phyloP scores from a whole-genome alignment of 1,140 invertebrate genomes.

The Maniola jurtina region DNA sequence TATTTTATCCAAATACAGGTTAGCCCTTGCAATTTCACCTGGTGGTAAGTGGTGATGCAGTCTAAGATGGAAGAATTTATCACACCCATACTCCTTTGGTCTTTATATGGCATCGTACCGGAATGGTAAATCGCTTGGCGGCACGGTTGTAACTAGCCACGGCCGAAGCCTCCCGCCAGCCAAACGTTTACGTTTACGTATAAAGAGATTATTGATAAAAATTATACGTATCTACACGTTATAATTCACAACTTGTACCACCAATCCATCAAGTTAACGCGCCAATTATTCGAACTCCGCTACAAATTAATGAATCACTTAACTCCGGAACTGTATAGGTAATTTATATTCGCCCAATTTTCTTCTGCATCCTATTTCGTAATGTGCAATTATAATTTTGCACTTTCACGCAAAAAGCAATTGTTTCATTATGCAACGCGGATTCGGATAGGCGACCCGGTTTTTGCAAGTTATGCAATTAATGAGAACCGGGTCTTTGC shows the following conservation, averaged over 20 bases:
- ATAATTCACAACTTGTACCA: conserved; percentile 21
- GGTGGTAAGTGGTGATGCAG: too few relatives aligned
- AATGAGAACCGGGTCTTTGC: background rate
- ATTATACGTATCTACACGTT: background rate
- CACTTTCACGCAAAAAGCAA: conserved; percentile 29
- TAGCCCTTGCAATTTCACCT: too few relatives aligned
- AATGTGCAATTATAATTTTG: conserved; percentile 25
- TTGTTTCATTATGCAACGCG: conserved; percentile 6
- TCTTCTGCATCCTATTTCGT: conserved; percentile 27
- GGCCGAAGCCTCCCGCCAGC: too few relatives aligned
- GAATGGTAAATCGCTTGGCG: too few relatives aligned
- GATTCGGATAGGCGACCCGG: conserved; percentile 12
- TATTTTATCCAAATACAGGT: too few relatives aligned
- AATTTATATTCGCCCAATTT: conserved; percentile 19
- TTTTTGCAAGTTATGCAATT: conserved; percentile 8
- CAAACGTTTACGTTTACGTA: too few relatives aligned
- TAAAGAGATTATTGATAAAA: too few relatives aligned
- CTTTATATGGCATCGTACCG: too few relatives aligned
- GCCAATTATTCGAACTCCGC: conserved; percentile 28
- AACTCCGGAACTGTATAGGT: conserved; percentile 30
- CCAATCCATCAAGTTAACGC: conserved; percentile 37
- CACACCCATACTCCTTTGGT: too few relatives aligned
- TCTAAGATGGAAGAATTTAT: too few relatives aligned
- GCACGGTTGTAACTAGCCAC: too few relatives aligned
- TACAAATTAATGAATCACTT: conserved; percentile 23